phyloP scores from a whole-genome alignment of 2,113 vertebrate species.

The Deroptyus accipitrinus region DNA sequence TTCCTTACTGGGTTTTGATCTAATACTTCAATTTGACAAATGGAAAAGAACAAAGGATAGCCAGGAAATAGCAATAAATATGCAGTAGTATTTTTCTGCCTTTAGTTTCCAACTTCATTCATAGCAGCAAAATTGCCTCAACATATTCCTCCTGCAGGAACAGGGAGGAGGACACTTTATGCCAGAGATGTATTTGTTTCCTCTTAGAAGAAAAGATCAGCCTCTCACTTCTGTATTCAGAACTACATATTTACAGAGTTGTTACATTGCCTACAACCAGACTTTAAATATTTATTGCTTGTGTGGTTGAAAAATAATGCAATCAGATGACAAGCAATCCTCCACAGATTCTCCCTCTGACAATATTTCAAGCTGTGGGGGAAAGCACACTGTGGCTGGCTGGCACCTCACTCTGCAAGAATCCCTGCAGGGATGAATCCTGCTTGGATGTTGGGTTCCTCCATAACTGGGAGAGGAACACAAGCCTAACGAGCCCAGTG shows the following conservation, averaged over 20 bases:
- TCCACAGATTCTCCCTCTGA: constrained; percentile 9
- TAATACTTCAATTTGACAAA: neutral
- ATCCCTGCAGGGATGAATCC: neutral
- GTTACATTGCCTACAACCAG: constrained; percentile 45
- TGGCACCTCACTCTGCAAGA: neutral
- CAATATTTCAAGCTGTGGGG: neutral
- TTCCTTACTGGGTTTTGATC: neutral
- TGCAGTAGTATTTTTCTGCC: constrained; percentile 18
- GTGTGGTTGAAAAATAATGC: constrained; percentile 47
- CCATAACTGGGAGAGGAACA: neutral
- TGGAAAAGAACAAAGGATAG: neutral
- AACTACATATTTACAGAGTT: constrained; percentile 6
- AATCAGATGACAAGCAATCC: constrained; percentile 33
- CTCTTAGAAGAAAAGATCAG: constrained; percentile 25
- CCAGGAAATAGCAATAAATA: constrained; percentile 45
- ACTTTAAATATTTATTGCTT: constrained; percentile 62
- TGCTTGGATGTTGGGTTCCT: neutral
- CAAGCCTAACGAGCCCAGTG: neutral
- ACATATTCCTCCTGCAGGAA: neutral
- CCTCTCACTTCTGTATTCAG: constrained; percentile 38
- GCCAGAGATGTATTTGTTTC: constrained; percentile 28
- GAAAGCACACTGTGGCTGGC: neutral
- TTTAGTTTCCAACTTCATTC: constrained; percentile 31
- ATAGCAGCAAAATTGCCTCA: constrained; percentile 25
- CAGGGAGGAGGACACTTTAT: neutral